These are phyloP conservation scores for Bellardia pandia DNA, from an alignment of 2,888 invertebrate genomes.

Conservation along the genomic window DNA sequence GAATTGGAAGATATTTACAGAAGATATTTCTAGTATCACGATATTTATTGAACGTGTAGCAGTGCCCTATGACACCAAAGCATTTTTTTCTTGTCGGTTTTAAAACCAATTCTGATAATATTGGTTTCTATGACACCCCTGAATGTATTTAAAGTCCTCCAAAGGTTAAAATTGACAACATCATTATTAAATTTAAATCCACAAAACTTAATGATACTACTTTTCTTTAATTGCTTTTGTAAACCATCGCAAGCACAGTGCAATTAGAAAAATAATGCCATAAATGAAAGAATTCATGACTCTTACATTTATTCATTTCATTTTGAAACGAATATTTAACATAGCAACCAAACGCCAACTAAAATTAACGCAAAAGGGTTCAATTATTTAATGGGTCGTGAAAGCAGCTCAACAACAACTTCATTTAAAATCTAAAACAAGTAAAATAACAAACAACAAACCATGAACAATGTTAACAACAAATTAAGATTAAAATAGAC, in stretches of 20 bases:
- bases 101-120: too few species aligned
- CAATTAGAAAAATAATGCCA: constrained; percentile 37
- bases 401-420: constrained; percentile 51
- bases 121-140: too few species aligned
- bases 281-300: constrained; percentile 53
- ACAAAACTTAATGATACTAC: not conserved
- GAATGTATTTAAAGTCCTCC: too few species aligned
- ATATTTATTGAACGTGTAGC: too few species aligned
- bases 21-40: too few species aligned
- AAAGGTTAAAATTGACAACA: not conserved
- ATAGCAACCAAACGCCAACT: constrained; percentile 18
- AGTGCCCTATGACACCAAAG: too few species aligned
- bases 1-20: too few species aligned
- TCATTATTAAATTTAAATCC: not conserved
- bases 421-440: constrained; percentile 38
- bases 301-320: constrained; percentile 28
- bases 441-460: constrained; percentile 13
- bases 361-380: constrained; percentile 58
- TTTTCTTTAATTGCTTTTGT: not conserved
- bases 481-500: constrained; percentile 50
- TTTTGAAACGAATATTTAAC: constrained; percentile 37
- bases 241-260: not conserved
- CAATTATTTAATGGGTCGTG: constrained; percentile 61
- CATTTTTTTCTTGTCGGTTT: too few species aligned
- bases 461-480: constrained; percentile 68